A percentile compares a stretch with the other conserved stretches of the same genome.
phyloP scores from a whole-genome alignment of 2,113 vertebrate species.

The Sialia sialis region DNA sequence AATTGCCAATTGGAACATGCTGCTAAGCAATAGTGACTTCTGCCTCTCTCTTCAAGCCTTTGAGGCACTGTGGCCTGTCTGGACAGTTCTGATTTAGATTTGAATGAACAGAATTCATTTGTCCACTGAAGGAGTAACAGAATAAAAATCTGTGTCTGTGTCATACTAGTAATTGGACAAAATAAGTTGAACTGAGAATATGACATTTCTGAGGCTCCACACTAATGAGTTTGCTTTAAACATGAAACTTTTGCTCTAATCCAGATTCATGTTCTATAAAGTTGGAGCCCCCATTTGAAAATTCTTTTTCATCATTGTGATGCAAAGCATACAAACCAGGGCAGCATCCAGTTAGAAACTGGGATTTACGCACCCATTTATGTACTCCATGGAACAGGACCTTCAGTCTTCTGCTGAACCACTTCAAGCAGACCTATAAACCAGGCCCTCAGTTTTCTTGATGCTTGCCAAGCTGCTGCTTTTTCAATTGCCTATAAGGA shows the following conservation, averaged over 20 bases:
- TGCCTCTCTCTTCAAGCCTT: background rate
- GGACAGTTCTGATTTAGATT: background rate
- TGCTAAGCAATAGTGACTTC: background rate
- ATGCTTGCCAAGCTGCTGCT: background rate
- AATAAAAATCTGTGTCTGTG: background rate
- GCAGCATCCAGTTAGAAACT: background rate
- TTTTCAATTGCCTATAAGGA: background rate
- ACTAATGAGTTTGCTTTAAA: background rate
- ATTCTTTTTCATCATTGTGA: background rate
- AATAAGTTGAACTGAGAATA: background rate
- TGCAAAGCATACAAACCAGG: background rate
- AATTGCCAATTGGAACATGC: background rate
- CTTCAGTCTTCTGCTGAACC: background rate
- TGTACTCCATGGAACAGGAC: background rate
- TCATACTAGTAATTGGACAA: background rate
- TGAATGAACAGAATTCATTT: background rate
- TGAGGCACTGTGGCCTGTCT: background rate
- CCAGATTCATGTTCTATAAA: background rate
- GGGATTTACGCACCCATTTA: background rate
- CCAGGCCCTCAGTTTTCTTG: background rate
- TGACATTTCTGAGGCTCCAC: background rate
- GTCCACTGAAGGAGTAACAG: background rate
- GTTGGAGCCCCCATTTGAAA: accelerated
- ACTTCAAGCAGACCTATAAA: background rate
- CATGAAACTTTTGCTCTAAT: background rate